phyloP scores from a whole-genome alignment of 2,888 invertebrate species.

The Sphinx pinastri region DNA sequence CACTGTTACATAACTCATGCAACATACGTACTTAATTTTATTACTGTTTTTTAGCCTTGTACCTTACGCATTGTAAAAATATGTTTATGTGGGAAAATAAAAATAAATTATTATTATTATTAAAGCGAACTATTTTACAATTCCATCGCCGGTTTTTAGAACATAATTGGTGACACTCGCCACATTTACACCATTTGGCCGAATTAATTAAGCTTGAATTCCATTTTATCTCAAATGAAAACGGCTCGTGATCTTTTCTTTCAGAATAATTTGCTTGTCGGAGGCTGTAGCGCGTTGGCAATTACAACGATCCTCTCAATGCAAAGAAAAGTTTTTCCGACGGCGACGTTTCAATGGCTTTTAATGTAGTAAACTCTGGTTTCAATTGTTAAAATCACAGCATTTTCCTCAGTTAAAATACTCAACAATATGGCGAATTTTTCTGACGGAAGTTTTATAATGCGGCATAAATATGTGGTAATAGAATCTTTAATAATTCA shows the following conservation, averaged over 20 bases:
- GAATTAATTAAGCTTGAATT: conserved; percentile 16
- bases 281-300: conserved; percentile 9
- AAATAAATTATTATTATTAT: too few relatives aligned
- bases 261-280: conserved; percentile 4
- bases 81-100: too few relatives aligned
- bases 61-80: too few relatives aligned
- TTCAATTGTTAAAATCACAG: background rate
- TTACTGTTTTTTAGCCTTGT: too few relatives aligned
- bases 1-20: too few relatives aligned
- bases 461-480: conserved; percentile 1
- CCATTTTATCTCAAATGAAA: conserved; percentile 14
- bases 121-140: background rate
- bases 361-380: background rate
- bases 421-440: background rate
- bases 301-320: conserved; percentile 7
- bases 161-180: background rate
- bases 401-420: background rate
- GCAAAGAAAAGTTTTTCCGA: conserved; percentile 14
- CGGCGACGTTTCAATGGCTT: conserved; percentile 7
- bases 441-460: background rate
- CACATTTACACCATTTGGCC: background rate
- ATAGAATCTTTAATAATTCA: conserved; percentile 45
- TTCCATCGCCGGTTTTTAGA: background rate
- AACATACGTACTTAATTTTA: too few relatives aligned
- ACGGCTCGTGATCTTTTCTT: conserved; percentile 14